Evolutionary conservation across 1,140 invertebrate species (phyloP).

Genomic region (Danaus melanippus): DNA sequence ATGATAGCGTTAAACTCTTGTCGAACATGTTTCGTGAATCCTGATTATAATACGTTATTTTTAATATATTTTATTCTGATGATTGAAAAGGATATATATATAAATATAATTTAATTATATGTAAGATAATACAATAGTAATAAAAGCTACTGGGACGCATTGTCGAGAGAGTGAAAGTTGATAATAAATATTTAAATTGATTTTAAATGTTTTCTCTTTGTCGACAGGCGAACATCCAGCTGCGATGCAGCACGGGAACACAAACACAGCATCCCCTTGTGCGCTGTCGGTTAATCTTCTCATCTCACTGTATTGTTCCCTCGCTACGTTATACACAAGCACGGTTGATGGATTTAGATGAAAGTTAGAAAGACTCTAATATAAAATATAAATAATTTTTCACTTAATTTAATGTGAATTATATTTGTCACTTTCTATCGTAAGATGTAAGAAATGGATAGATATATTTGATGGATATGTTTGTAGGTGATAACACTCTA

Average conservation of each 20-base stretch:
- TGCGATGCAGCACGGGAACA: constrained; percentile 85
- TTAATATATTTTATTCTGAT: too few relatives aligned
- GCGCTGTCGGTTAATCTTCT: constrained; percentile 66
- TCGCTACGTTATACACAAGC: constrained; percentile 62
- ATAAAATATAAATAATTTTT: constrained; percentile 21
- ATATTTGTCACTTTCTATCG: too few relatives aligned
- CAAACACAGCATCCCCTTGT: constrained; percentile 66
- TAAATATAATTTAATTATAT: too few relatives aligned
- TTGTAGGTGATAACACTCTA: too few relatives aligned
- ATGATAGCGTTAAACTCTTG: too few relatives aligned
- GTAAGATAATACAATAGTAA: too few relatives aligned
- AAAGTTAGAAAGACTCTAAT: constrained; percentile 47
- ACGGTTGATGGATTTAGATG: constrained; percentile 66
- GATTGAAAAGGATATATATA: too few relatives aligned
- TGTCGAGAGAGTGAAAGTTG: background rate
- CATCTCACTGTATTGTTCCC: constrained; percentile 65
- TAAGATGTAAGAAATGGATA: too few relatives aligned
- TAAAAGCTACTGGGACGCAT: constrained; percentile 2
- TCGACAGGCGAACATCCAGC: constrained; percentile 86
- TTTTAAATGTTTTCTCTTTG: constrained; percentile 23
- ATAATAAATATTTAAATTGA: too few relatives aligned
- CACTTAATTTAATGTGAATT: constrained; percentile 13
- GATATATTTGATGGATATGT: too few relatives aligned
- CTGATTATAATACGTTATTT: too few relatives aligned
- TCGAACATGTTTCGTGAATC: too few relatives aligned